phyloP scores from a whole-genome alignment of 2,797 vertebrate species.

The Rhabdomys pumilio region DNA sequence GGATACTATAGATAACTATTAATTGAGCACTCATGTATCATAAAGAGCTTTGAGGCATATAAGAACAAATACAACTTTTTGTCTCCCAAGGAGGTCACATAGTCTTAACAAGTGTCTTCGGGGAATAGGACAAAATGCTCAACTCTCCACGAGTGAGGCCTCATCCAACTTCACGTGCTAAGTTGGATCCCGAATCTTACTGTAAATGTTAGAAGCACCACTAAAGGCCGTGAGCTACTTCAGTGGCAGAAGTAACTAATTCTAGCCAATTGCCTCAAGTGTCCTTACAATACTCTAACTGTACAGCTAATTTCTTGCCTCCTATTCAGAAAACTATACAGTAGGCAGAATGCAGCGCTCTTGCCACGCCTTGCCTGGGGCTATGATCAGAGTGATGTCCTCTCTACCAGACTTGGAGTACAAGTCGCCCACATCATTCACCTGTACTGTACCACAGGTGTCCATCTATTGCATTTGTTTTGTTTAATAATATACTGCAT shows the following conservation, averaged over 20 bases:
- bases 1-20: too few relatives aligned
- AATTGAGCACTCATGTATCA: too few relatives aligned
- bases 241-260: slow-evolving; percentile 1
- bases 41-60: too few relatives aligned
- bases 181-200: not conserved
- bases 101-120: too few relatives aligned
- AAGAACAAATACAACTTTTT: too few relatives aligned
- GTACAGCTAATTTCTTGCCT: not conserved
- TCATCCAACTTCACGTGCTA: not conserved
- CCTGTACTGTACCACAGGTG: not conserved
- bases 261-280: not conserved
- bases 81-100: too few relatives aligned
- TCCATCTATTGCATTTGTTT: not conserved
- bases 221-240: slow-evolving; percentile 13
- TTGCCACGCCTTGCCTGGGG: not conserved
- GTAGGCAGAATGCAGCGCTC: not conserved
- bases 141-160: not conserved
- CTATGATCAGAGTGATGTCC: not conserved
- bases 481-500: not conserved
- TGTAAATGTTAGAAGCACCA: not conserved
- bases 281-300: slow-evolving; percentile 44
- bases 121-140: too few relatives aligned
- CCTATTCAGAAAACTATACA: not conserved
- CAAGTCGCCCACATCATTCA: not conserved
- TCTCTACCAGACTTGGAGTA: not conserved